phyloP scores from a whole-genome alignment of 2,113 vertebrate species.

The Protobothrops flavoviridis region DNA sequence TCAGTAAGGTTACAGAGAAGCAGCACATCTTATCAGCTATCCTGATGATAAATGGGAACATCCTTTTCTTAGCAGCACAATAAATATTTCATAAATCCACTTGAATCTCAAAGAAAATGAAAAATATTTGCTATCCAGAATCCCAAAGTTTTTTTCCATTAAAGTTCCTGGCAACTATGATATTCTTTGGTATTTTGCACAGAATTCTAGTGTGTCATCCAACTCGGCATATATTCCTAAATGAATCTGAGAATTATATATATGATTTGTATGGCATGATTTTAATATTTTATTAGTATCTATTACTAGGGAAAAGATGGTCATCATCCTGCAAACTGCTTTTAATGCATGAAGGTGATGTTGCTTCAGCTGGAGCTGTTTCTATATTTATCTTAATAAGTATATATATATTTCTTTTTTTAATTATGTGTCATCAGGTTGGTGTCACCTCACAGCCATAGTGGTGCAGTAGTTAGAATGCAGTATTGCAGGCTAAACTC shows the following conservation, averaged over 20 bases:
- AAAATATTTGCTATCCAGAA: slow-evolving; percentile 46
- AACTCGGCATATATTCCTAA: background rate
- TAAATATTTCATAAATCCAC: slow-evolving; percentile 53
- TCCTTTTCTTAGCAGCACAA: slow-evolving; percentile 39
- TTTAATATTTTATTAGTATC: background rate
- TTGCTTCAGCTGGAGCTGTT: background rate
- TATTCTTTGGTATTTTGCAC: background rate
- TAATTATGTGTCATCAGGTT: background rate
- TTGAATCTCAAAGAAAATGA: slow-evolving; percentile 34
- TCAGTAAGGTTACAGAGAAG: slow-evolving; percentile 56
- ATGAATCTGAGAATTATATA: background rate
- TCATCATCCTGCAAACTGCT: background rate
- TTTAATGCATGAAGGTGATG: background rate
- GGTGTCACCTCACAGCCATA: background rate
- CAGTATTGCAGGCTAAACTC: too few relatives aligned
- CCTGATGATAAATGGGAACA: slow-evolving; percentile 57
- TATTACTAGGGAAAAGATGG: slow-evolving; percentile 2
- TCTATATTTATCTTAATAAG: background rate
- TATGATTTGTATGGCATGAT: background rate
- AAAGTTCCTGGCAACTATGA: slow-evolving; percentile 9
- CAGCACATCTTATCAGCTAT: slow-evolving; percentile 44
- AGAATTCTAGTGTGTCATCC: background rate
- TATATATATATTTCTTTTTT: background rate
- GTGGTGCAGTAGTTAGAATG: too few relatives aligned
- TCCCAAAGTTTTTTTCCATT: slow-evolving; percentile 26